Percentiles rank a stretch among this genome's conserved stretches.
These are phyloP conservation scores for Intellagama lesueurii DNA, from an alignment of 2,797 vertebrate genomes.

Conservation along the genomic window DNA sequence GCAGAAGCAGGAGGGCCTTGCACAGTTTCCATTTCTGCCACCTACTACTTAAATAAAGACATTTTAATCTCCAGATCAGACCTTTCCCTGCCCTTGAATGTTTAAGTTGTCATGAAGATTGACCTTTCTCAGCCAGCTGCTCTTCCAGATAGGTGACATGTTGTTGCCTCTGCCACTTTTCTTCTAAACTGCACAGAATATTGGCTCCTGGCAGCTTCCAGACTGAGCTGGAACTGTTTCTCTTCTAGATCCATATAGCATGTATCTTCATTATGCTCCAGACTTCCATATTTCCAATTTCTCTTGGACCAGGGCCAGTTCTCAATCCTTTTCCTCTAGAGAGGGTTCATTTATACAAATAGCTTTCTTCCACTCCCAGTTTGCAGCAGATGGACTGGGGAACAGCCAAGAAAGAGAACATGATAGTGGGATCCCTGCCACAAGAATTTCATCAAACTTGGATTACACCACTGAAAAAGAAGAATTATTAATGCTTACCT, in stretches of 20 bases:
- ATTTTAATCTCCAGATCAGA: slow-evolving; percentile 68
- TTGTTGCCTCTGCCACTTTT: slow-evolving; percentile 65
- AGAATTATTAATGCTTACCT: not conserved
- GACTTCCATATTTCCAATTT: slow-evolving; percentile 59
- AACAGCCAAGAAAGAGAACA: not conserved
- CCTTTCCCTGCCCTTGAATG: slow-evolving; percentile 65
- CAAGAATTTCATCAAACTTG: too few relatives aligned
- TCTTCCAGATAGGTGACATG: slow-evolving; percentile 67
- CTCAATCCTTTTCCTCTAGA: slow-evolving; percentile 65
- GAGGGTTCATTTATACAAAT: slow-evolving; percentile 47
- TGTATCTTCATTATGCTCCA: slow-evolving; percentile 57
- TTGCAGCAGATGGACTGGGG: not conserved
- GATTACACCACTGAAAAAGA: not conserved
- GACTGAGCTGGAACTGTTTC: slow-evolving; percentile 27
- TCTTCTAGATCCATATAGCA: slow-evolving; percentile 60
- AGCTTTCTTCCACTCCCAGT: not conserved
- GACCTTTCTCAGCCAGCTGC: slow-evolving; percentile 70
- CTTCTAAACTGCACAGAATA: slow-evolving; percentile 60
- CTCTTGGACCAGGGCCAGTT: slow-evolving; percentile 63
- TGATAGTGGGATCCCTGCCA: not conserved
- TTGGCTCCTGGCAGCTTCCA: slow-evolving; percentile 55
- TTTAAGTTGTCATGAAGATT: slow-evolving; percentile 61
- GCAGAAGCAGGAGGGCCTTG: not conserved
- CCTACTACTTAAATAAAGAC: slow-evolving; percentile 72
- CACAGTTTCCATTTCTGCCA: slow-evolving; percentile 57